phyloP scores from a whole-genome alignment of 2,888 invertebrate genomes.

The Ornithoptera alexandrae region DNA sequence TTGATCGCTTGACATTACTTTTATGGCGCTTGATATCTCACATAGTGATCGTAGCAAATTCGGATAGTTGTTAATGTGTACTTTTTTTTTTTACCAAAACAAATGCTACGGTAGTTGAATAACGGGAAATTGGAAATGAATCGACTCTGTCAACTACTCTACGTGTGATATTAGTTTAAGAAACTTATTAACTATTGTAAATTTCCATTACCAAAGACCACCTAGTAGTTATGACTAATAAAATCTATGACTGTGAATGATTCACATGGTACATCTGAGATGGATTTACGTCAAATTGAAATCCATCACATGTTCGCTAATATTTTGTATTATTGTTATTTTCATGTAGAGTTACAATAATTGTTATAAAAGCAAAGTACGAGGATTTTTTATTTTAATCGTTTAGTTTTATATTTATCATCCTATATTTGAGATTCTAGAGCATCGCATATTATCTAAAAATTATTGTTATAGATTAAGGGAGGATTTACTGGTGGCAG shows the following conservation, averaged over 20 bases:
- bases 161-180: slow-evolving; percentile 9
- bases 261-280: slow-evolving; percentile 15
- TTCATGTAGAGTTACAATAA: neutral
- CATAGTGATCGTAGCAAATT: slow-evolving; percentile 69
- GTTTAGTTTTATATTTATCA: no score
- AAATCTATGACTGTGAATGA: slow-evolving; percentile 9
- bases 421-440: no score
- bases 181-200: slow-evolving; percentile 10
- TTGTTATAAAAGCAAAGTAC: no score
- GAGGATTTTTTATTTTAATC: no score
- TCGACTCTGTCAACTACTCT: neutral
- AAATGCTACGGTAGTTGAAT: slow-evolving; percentile 57
- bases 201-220: slow-evolving; percentile 20
- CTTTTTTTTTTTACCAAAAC: slow-evolving; percentile 57
- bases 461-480: no score
- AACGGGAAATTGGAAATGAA: slow-evolving; percentile 26
- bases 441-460: no score
- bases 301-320: slow-evolving; percentile 9
- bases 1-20: slow-evolving; percentile 72
- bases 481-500: no score
- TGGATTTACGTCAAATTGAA: slow-evolving; percentile 1
- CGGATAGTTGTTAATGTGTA: slow-evolving; percentile 63
- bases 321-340: slow-evolving; percentile 12
- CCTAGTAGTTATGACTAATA: slow-evolving; percentile 21
- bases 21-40: slow-evolving; percentile 68